These are phyloP conservation scores for Merops nubicus DNA, from an alignment of 2,113 vertebrate species.

Conservation along the genomic window DNA sequence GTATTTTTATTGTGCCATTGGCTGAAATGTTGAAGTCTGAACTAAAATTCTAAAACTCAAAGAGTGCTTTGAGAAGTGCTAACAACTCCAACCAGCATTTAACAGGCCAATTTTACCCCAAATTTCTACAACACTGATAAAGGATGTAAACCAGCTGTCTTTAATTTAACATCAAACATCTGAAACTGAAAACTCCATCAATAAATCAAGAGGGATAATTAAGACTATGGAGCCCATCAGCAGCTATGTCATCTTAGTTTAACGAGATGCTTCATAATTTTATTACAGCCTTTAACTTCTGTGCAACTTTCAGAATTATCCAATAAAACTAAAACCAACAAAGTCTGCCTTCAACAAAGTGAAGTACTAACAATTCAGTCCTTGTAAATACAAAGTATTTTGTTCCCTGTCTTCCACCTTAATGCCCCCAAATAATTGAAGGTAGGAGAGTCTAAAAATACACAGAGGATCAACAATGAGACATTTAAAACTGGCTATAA, in stretches of 20 bases:
- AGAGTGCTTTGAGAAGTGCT: background rate
- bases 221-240: background rate
- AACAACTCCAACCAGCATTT: background rate
- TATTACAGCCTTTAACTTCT: constrained; percentile 35
- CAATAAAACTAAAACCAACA: background rate
- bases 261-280: constrained; percentile 35
- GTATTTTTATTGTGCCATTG: background rate
- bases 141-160: constrained; percentile 23
- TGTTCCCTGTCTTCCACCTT: background rate
- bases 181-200: background rate
- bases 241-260: background rate
- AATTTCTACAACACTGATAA: background rate
- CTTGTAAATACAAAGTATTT: background rate
- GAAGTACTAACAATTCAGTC: background rate
- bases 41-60: background rate
- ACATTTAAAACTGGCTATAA: background rate
- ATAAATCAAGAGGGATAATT: constrained; percentile 39
- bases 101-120: background rate
- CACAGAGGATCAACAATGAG: background rate
- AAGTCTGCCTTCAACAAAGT: background rate
- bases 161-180: constrained; percentile 19
- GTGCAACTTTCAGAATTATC: background rate
- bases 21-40: background rate
- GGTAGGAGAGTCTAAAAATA: background rate
- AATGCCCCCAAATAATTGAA: background rate